A percentile compares a stretch with the other conserved stretches of the same genome.
Conservation (phyloP, 1,140 invertebrate species). For the Atta colombica region DNA sequence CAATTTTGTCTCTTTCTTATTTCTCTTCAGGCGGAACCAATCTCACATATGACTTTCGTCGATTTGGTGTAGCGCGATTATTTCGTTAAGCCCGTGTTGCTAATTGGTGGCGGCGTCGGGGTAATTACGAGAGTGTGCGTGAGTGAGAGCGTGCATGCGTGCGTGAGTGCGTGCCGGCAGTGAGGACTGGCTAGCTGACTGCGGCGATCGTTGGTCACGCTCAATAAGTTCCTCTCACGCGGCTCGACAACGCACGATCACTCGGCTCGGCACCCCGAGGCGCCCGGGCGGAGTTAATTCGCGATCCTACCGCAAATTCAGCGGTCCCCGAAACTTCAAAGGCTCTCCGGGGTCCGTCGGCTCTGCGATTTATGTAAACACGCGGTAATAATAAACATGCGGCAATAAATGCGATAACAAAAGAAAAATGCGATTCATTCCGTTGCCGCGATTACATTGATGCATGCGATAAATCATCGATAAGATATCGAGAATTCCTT, state of each 20-base stretch:
- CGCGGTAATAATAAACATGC: slow-evolving; percentile 33
- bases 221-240: slow-evolving; percentile 68
- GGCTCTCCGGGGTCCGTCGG: neutral
- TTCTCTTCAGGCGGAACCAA: neutral
- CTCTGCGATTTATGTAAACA: slow-evolving; percentile 49
- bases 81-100: slow-evolving; percentile 65
- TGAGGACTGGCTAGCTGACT: slow-evolving; percentile 37
- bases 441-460: slow-evolving; percentile 11
- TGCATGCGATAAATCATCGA: slow-evolving; percentile 34
- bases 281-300: slow-evolving; percentile 43
- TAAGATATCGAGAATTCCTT: slow-evolving; percentile 5
- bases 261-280: slow-evolving; percentile 39
- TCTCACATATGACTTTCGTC: slow-evolving; percentile 42
- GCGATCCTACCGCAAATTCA: slow-evolving; percentile 49
- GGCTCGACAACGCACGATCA: slow-evolving; percentile 37
- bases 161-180: slow-evolving; percentile 20
- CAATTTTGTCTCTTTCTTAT: neutral
- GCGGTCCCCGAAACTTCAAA: slow-evolving; percentile 47
- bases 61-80: slow-evolving; percentile 59
- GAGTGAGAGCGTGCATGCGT: neutral
- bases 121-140: slow-evolving; percentile 68
- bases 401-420: slow-evolving; percentile 28
- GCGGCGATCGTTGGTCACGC: slow-evolving; percentile 64
- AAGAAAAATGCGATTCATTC: slow-evolving; percentile 28
- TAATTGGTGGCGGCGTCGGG: slow-evolving; percentile 69